A percentile compares a stretch with the other conserved stretches of the same genome.
Evolutionary conservation across 2,888 invertebrate genomes (phyloP).

Genomic region (Lathronympha strigana): DNA sequence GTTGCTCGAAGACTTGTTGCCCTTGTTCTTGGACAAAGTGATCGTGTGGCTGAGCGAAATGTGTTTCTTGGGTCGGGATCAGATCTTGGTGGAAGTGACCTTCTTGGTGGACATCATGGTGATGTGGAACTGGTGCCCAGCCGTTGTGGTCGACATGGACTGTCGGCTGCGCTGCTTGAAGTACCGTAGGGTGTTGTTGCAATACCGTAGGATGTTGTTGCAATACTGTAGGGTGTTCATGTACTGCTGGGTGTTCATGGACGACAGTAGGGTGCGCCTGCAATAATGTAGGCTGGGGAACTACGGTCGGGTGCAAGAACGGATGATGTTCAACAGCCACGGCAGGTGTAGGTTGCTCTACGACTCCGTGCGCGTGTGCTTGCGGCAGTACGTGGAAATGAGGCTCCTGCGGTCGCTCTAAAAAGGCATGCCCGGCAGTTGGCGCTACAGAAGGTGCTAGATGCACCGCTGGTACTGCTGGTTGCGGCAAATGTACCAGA

Average conservation of each 20-base stretch:
- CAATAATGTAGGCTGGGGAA: slow-evolving; percentile 48
- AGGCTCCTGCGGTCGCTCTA: slow-evolving; percentile 61
- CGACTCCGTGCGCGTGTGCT: slow-evolving; percentile 49
- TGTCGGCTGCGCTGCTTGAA: slow-evolving; percentile 36
- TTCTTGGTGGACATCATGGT: slow-evolving; percentile 56
- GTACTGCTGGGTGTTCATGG: background rate
- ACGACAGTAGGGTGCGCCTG: slow-evolving; percentile 49
- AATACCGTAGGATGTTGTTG: slow-evolving; percentile 50
- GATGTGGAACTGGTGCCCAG: slow-evolving; percentile 72
- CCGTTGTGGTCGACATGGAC: slow-evolving; percentile 68
- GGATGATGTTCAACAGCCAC: slow-evolving; percentile 46
- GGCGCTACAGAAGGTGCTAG: slow-evolving; percentile 45
- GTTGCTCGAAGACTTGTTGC: slow-evolving; percentile 73
- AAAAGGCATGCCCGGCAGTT: slow-evolving; percentile 53
- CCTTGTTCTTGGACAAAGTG: slow-evolving; percentile 72
- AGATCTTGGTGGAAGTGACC: slow-evolving; percentile 58
- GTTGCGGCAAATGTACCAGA: slow-evolving; percentile 64
- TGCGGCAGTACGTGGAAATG: slow-evolving; percentile 48
- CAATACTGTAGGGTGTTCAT: slow-evolving; percentile 48
- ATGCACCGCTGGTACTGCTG: slow-evolving; percentile 58
- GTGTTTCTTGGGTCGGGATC: slow-evolving; percentile 52
- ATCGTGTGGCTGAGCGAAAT: slow-evolving; percentile 55
- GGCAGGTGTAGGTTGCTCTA: slow-evolving; percentile 46
- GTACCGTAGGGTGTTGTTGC: slow-evolving; percentile 44
- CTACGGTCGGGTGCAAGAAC: slow-evolving; percentile 51